Evolutionary conservation across 2,797 vertebrate genomes (phyloP), one percentile per base, ranked within the genome.

Genomic region (Gambelia wislizenii): DNA sequence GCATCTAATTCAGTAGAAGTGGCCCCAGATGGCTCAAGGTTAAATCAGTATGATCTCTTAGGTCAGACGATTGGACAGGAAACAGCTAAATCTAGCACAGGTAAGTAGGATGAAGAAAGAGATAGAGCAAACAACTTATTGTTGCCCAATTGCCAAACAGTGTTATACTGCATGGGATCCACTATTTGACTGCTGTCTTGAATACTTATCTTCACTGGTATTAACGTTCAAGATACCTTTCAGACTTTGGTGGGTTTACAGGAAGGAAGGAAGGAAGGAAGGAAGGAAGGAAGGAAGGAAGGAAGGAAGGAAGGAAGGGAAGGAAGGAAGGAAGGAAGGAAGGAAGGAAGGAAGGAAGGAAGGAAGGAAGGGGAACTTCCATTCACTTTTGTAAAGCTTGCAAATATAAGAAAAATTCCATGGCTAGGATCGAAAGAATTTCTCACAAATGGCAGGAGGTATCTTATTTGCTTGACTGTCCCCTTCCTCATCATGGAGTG

Each of bases 21-120:
- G 81, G 99, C 98, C 76, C 96, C 96, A 76, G 98, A 99, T 88
- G 98, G 98, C 61, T 99, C 98, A 77, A 98, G 98, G 89, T 95
- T 99, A 88, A 99, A 99, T 95, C 99, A 99, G 67, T 99, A 99
- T 76, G 98, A 99, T 95, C 95, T 99, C 79, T 95, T 98, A 90
- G 99, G 98, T 25, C 98, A 99, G 88, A 98, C 98, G 36, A 98
- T 98, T 92, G 98, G 98, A 83, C 98, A 98, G 87, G 98, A 99
- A 94, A 99, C 98, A 64, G 98, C 98, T 89, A 98, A 98, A 94
- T 99, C 98, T 87, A 99, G 98, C 93, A 99, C 99, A 95, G 99
- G 99, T 99, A 94, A 97, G 98, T 95, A 94, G 95, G 22, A 20
- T 10, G 49, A 81, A 74, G 6, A 27, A 86, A 9, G 44, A 67